Evolutionary conservation across 2,888 invertebrate genomes (phyloP), one percentile per base, ranked within the genome.

Genomic region (Tenthredo notha): DNA sequence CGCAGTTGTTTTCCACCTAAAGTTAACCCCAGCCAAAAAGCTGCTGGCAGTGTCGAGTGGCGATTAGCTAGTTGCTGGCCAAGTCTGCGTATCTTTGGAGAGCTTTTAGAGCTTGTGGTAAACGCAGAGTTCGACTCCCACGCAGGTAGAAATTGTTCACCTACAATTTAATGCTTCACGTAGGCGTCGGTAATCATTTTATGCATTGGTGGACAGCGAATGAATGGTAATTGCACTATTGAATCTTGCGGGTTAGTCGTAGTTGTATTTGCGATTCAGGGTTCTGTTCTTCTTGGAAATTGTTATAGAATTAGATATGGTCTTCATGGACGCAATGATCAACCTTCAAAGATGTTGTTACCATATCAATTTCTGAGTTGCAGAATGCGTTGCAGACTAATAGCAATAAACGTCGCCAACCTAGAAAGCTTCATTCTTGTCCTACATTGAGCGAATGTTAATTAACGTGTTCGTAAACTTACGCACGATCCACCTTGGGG

Each of bases 351-450:
- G 21, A 43, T 74, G 33, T 18, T 77, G 54, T 77, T 47, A 77
- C 33, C 33, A 54, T 29, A 77, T 77, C 29, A 29, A 74, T 74
- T 74, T 74, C 74, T 4, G 18, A 77, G 50, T 77, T 77, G 29
- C 33, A 80, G 29, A 80, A 58, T 61, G 80, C 80, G 21, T 21
- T 4, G 21, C 21, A 40, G 37, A 80, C 61, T 5, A 40, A 29
- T 33, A 54, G 50, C 54, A 77, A 77, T 54, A 18, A 77, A 77
- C 50, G n/a, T 54, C 50, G 54, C 29, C 50, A 77, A 54, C 77
- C 77, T 77, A 77, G 77, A 77, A 54, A 77, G 50, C 40, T 40
- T 80, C 12, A 61, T 58, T 80, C 58, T 80, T 80, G 80, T 58
- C 80, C 80, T 61, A 80, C 40, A 61, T 80, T 33, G 40, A n/a